Evolutionary conservation across 2,888 invertebrate genomes (phyloP).

Genomic region (Ichneumoninae sp.): DNA sequence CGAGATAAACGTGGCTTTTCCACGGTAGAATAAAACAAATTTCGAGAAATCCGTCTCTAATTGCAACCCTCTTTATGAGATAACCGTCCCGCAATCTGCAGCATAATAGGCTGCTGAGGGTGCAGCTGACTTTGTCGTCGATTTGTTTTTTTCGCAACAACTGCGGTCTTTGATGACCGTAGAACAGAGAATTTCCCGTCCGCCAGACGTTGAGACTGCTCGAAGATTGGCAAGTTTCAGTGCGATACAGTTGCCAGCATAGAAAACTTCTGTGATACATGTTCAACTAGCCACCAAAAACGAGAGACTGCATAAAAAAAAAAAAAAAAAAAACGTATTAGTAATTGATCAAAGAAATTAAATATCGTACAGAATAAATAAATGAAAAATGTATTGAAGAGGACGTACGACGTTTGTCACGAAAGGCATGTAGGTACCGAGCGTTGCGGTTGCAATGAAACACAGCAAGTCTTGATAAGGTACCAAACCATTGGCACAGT

Average conservation of each 20-base stretch:
- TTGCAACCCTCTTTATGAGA: conserved; percentile 85
- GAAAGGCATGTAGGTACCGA: conserved; percentile 88
- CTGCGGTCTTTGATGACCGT: conserved; percentile 85
- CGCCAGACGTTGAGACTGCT: conserved; percentile 75
- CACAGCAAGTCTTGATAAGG: conserved; percentile 90
- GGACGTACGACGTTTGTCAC: conserved; percentile 85
- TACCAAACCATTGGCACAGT: conserved; percentile 88
- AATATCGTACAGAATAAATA: neutral
- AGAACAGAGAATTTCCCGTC: conserved; percentile 85
- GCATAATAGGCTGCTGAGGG: conserved; percentile 88
- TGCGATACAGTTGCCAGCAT: conserved; percentile 81
- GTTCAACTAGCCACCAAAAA: conserved; percentile 84
- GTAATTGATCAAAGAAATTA: neutral
- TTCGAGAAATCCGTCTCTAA: conserved; percentile 86
- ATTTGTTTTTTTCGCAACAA: conserved; percentile 88
- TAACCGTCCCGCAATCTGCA: conserved; percentile 92
- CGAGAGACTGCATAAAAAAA: conserved; percentile 66
- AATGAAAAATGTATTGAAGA: neutral
- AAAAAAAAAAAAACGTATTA: neutral
- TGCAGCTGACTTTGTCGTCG: conserved; percentile 87
- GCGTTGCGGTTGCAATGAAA: conserved; percentile 91
- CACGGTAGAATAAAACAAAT: conserved; percentile 89
- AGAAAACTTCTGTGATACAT: conserved; percentile 87
- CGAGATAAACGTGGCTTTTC: conserved; percentile 90
- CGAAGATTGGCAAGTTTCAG: conserved; percentile 67